Conservation (phyloP, 2,797 vertebrate genomes). For the Pseudochromis fuscus region DNA sequence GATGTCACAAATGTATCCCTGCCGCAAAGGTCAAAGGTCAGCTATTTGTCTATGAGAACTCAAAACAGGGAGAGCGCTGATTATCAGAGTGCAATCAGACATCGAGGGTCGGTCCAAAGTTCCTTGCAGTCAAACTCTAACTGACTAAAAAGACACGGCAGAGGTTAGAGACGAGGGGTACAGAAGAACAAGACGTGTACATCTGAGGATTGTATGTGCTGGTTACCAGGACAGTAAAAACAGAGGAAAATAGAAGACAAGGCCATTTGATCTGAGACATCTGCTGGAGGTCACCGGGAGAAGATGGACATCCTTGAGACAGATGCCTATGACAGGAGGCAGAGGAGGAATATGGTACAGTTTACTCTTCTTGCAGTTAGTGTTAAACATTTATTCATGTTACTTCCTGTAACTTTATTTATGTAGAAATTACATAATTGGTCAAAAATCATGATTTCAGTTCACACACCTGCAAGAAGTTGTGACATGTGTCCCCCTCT, state of each 20-base stretch:
- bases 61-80: slow-evolving; percentile 65
- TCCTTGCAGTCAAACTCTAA: slow-evolving; percentile 54
- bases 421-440: background rate
- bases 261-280: slow-evolving; percentile 5
- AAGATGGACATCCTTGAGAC: slow-evolving; percentile 88
- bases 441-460: background rate
- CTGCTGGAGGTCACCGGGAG: slow-evolving; percentile 37
- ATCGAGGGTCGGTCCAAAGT: slow-evolving; percentile 80
- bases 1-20: slow-evolving; percentile 56
- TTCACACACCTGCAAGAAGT: background rate
- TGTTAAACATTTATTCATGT: background rate
- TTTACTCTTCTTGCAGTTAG: background rate
- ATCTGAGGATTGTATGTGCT: slow-evolving; percentile 18
- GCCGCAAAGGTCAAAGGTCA: slow-evolving; percentile 73
- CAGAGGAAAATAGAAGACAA: slow-evolving; percentile 1
- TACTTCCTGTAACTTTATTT: background rate
- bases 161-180: slow-evolving; percentile 16
- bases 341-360: slow-evolving; percentile 83
- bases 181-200: too few relatives aligned
- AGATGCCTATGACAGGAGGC: slow-evolving; percentile 79
- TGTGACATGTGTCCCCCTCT: background rate
- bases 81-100: slow-evolving; percentile 80
- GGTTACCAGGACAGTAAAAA: background rate
- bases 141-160: slow-evolving; percentile 43
- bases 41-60: slow-evolving; percentile 43